Percentiles rank a stretch among this genome's conserved stretches.
Evolutionary conservation across 2,888 invertebrate species (phyloP).

Genomic region (Napeogenes inachia): DNA sequence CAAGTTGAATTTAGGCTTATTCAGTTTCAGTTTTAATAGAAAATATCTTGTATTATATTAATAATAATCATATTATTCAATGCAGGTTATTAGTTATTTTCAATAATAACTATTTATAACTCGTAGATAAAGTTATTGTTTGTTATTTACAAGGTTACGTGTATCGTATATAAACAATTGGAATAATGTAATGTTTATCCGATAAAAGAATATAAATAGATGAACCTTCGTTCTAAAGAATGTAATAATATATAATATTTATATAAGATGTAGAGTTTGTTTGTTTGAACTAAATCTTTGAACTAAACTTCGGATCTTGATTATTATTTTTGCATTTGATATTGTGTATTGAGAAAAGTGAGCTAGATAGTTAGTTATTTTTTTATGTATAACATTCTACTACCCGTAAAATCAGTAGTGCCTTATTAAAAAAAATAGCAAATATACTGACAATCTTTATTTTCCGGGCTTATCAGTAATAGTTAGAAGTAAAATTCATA

Average conservation of each 20-base stretch:
- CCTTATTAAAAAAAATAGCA: too few relatives aligned
- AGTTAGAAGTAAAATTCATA: too few relatives aligned
- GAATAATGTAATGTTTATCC: not conserved
- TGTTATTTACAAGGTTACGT: constrained; percentile 4
- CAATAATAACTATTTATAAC: not conserved
- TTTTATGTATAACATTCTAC: too few relatives aligned
- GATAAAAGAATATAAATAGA: not conserved
- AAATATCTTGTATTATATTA: not conserved
- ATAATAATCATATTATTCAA: not conserved
- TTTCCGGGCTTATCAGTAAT: too few relatives aligned
- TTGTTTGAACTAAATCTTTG: too few relatives aligned
- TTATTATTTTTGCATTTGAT: not conserved
- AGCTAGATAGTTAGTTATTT: too few relatives aligned
- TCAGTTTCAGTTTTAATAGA: not conserved
- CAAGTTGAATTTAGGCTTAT: constrained; percentile 53
- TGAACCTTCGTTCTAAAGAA: not conserved
- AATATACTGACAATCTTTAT: too few relatives aligned
- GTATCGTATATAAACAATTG: not conserved
- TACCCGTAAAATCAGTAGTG: too few relatives aligned
- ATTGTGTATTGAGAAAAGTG: too few relatives aligned
- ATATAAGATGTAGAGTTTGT: too few relatives aligned
- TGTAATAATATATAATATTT: not conserved
- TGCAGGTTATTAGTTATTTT: not conserved
- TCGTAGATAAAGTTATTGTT: not conserved
- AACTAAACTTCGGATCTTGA: too few relatives aligned